A percentile compares a stretch with the other conserved stretches of the same genome.
Conservation (phyloP, 37 sponge, comb jelly and placozoan species). For the Theonella swinhoei region DNA sequence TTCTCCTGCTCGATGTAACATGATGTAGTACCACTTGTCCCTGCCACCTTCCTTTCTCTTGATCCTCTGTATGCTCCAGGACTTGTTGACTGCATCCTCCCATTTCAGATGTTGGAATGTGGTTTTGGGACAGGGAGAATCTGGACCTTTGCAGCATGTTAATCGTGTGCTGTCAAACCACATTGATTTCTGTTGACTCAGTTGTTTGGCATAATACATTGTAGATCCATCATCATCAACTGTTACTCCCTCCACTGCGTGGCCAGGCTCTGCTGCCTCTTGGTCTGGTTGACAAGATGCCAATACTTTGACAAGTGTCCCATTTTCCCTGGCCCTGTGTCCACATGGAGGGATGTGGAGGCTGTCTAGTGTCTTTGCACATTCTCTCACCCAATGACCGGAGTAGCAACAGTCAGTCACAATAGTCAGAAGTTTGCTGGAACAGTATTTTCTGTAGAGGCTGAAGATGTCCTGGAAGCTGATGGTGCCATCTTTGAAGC, state of each 20-base stretch:
- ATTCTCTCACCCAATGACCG: slow-evolving; percentile 30
- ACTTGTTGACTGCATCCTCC: background rate
- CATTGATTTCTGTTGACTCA: background rate
- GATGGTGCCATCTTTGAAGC: slow-evolving; percentile 57
- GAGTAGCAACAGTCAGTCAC: slow-evolving; percentile 49
- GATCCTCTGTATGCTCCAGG: background rate
- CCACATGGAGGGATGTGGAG: slow-evolving; percentile 54
- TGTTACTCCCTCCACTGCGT: background rate
- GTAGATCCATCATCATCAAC: background rate
- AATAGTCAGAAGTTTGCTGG: slow-evolving; percentile 30
- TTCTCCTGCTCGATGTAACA: background rate
- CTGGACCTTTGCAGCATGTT: background rate
- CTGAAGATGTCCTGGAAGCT: slow-evolving; percentile 34
- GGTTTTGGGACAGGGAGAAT: background rate
- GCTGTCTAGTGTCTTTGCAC: slow-evolving; percentile 21
- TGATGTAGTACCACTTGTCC: background rate
- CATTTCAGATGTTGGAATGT: background rate
- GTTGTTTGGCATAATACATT: background rate
- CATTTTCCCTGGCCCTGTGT: slow-evolving; percentile 42
- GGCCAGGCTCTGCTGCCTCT: slow-evolving; percentile 9
- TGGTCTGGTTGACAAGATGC: slow-evolving; percentile 45
- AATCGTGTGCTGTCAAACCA: background rate
- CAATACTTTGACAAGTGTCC: slow-evolving; percentile 34
- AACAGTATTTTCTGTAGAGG: slow-evolving; percentile 43
- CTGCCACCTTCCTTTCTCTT: background rate